A percentile compares a stretch with the other conserved stretches of the same genome.
phyloP scores from a whole-genome alignment of 2,113 vertebrate genomes.

The Pelobates fuscus region DNA sequence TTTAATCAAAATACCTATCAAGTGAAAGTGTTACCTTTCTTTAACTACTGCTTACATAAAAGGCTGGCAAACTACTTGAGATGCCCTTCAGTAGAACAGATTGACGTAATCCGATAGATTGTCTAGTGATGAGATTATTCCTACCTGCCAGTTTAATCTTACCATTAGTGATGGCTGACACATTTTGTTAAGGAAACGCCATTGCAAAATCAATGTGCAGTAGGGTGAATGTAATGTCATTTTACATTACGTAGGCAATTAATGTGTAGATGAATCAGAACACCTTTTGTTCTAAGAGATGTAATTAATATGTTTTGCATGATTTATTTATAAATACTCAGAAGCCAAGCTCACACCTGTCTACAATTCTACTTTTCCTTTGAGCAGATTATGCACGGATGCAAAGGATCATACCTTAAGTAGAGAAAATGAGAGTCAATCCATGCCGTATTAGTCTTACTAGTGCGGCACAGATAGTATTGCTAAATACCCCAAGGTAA shows the following conservation, averaged over 20 bases:
- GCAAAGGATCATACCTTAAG: slow-evolving; percentile 19
- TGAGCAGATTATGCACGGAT: not conserved
- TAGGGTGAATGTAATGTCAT: not conserved
- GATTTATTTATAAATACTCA: not conserved
- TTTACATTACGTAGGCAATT: no score
- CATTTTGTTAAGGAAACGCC: not conserved
- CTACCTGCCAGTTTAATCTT: slow-evolving; percentile 45
- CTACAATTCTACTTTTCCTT: not conserved
- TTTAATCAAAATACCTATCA: not conserved
- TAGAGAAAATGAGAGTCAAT: not conserved
- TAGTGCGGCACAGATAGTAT: not conserved
- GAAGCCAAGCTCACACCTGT: not conserved
- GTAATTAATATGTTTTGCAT: not conserved
- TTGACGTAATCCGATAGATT: slow-evolving; percentile 44
- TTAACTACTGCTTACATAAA: not conserved
- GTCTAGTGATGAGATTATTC: slow-evolving; percentile 52
- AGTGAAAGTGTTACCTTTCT: slow-evolving; percentile 14
- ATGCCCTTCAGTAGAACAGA: not conserved
- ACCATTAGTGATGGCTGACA: not conserved
- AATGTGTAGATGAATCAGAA: not conserved
- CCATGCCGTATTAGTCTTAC: not conserved
- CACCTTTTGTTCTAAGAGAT: not conserved
- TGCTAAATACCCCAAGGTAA: no score
- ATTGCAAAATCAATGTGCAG: not conserved
- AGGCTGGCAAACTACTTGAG: slow-evolving; percentile 1